Evolutionary conservation across 2,888 invertebrate genomes (phyloP), one percentile per base, ranked within the genome.

Genomic region (Agrilus biguttatus): DNA sequence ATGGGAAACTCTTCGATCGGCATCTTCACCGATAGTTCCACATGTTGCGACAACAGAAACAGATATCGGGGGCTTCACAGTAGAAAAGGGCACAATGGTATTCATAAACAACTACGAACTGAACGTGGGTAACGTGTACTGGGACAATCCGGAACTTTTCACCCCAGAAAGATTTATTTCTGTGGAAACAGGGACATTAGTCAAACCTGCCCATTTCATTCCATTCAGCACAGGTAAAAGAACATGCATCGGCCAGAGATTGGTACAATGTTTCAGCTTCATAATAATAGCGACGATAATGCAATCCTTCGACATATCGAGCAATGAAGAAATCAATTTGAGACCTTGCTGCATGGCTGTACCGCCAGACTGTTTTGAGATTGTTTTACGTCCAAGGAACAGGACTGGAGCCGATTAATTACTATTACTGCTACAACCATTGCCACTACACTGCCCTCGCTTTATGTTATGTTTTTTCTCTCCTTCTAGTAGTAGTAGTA

Each of bases 11-110:
- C 63, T 90, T 1, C 66, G 91, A 40, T 78, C 79, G 42, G 77
- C 84, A 0, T 87, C 88, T 0, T 90, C 90, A 0, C 90, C 91
- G 0, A 90, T 91, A 45, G 90, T 91, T 0, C 91, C 91, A 0
- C 90, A 90, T 57, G 88, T 88, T 0, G 87, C 90, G 0, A 84
- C 83, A 1, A 76, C 79, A 52, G 79, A 84, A 55, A 79, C 83
- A 0, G 70, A 73, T 1, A 76, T 91, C 5, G 74, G 77, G 36
- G 87, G 83, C 0, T 83, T 74, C 55, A 71, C 74, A 0, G 74
- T 90, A 1, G 74, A 78, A 39, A 82, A 82, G 56, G 88, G 83
- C 0, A 86, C 88, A 0, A 73, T 88, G 41, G 75, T 90, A 0
- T 83, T 90, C 56, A 77, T 90, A 19, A 90, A 90, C 57, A 90